A percentile compares a stretch with the other conserved stretches of the same genome.
phyloP scores from a whole-genome alignment of 2,113 vertebrate species.

The Todiramphus chloris region DNA sequence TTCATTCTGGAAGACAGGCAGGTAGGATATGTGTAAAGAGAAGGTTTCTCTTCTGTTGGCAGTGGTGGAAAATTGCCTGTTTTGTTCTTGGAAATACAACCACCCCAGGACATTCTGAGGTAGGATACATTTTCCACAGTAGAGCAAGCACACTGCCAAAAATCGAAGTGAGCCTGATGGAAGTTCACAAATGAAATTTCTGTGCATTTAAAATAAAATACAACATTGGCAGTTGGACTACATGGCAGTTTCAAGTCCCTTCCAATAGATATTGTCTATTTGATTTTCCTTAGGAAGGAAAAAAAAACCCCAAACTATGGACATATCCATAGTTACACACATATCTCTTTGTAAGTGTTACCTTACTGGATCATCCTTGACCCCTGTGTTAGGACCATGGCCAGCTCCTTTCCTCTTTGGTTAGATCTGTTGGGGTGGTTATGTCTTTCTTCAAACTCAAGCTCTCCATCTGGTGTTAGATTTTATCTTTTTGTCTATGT shows the following conservation, averaged over 20 bases:
- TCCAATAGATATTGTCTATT: neutral
- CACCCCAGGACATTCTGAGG: neutral
- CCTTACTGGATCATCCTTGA: neutral
- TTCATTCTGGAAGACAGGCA: neutral
- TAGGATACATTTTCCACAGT: neutral
- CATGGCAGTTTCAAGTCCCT: neutral
- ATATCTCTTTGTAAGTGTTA: neutral
- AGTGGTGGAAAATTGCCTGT: neutral
- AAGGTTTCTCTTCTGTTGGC: neutral
- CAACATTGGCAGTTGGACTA: neutral
- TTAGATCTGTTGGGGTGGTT: rapidly evolving
- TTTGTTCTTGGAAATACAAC: neutral
- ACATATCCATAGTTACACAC: neutral
- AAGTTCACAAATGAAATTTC: slow-evolving; percentile 20
- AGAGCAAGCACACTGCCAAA: neutral
- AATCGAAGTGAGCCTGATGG: neutral
- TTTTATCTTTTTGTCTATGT: neutral
- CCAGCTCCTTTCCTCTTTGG: neutral
- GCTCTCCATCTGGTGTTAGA: neutral
- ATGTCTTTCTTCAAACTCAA: neutral
- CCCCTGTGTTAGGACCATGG: neutral
- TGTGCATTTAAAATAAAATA: slow-evolving; percentile 15
- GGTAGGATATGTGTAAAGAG: neutral
- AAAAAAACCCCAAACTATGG: neutral
- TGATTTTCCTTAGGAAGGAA: neutral